Evolutionary conservation across 2,113 vertebrate species (phyloP).

Genomic region (Epinephelus cyanopodus): DNA sequence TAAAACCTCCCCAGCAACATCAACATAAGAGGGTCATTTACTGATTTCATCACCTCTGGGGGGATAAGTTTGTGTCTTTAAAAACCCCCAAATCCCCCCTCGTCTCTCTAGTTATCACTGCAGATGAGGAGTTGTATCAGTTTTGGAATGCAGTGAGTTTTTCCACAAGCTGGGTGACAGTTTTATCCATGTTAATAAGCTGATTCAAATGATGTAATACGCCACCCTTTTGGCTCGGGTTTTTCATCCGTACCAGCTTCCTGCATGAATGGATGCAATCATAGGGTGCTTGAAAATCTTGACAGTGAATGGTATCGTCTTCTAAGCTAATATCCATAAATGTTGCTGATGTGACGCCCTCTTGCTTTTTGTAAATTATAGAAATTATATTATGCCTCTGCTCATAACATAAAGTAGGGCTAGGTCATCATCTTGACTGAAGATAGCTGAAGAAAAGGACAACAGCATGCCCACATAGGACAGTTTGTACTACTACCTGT

Average conservation of each 20-base stretch:
- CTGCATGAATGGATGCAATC: conserved; percentile 72
- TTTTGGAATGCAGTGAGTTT: conserved; percentile 43
- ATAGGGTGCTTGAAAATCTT: conserved; percentile 58
- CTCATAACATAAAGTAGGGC: conserved; percentile 17
- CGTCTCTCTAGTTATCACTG: conserved; percentile 6
- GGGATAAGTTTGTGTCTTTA: conserved; percentile 6
- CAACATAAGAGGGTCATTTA: background rate
- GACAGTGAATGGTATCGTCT: conserved; percentile 57
- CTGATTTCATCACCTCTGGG: conserved; percentile 1
- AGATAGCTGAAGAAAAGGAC: background rate
- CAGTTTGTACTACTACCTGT: background rate
- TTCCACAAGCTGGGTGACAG: conserved; percentile 46
- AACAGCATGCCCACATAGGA: background rate
- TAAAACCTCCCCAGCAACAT: conserved; percentile 2
- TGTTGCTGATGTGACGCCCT: conserved; percentile 50
- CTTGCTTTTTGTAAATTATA: conserved; percentile 45
- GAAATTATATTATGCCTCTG: conserved; percentile 28
- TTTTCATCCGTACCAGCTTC: conserved; percentile 67
- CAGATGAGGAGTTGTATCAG: conserved; percentile 43
- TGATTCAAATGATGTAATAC: conserved; percentile 59
- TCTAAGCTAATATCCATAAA: conserved; percentile 58
- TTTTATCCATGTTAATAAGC: conserved; percentile 53
- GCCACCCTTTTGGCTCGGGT: conserved; percentile 51
- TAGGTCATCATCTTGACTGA: background rate
- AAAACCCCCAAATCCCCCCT: conserved; percentile 6